phyloP scores from a whole-genome alignment of 2,888 invertebrate species.

The Aphelenchoides bicaudatus region DNA sequence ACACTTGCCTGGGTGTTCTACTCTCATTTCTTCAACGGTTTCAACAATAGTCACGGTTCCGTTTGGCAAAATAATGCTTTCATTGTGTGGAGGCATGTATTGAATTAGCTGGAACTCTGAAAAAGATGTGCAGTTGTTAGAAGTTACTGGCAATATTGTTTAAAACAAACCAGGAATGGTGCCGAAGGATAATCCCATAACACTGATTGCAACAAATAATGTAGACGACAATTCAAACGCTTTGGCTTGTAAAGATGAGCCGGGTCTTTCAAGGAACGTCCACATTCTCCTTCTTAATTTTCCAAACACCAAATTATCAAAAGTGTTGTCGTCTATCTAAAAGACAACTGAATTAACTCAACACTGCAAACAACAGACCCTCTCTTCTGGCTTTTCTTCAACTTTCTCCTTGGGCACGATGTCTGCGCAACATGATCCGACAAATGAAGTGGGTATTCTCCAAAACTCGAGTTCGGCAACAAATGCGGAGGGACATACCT shows the following conservation, averaged over 20 bases:
- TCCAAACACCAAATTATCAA: conserved; percentile 56
- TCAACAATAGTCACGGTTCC: conserved; percentile 50
- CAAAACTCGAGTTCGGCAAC: conserved; percentile 57
- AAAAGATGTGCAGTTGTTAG: conserved; percentile 7
- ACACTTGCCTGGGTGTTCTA: conserved; percentile 51
- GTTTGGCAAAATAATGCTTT: conserved; percentile 50
- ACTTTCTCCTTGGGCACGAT: conserved; percentile 47
- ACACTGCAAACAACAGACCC: conserved; percentile 25
- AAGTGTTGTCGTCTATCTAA: conserved; percentile 58
- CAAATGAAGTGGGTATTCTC: conserved; percentile 51
- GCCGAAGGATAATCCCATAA: conserved; percentile 58
- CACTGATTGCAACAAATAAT: conserved; percentile 57
- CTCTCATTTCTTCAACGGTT: conserved; percentile 53
- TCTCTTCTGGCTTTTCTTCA: conserved; percentile 54
- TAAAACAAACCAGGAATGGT: conserved; percentile 56
- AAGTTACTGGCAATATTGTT: background rate
- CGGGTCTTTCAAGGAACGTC: conserved; percentile 56
- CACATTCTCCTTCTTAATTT: conserved; percentile 57
- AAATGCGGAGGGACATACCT: conserved; percentile 56
- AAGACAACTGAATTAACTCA: conserved; percentile 11
- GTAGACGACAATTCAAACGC: conserved; percentile 58
- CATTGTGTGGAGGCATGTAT: conserved; percentile 52
- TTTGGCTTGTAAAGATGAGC: conserved; percentile 48
- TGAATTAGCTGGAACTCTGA: conserved; percentile 44
- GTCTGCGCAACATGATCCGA: conserved; percentile 57